Base-by-base conservation (phyloP, 2,113 vertebrate species). In the Meles meles region DNA sequence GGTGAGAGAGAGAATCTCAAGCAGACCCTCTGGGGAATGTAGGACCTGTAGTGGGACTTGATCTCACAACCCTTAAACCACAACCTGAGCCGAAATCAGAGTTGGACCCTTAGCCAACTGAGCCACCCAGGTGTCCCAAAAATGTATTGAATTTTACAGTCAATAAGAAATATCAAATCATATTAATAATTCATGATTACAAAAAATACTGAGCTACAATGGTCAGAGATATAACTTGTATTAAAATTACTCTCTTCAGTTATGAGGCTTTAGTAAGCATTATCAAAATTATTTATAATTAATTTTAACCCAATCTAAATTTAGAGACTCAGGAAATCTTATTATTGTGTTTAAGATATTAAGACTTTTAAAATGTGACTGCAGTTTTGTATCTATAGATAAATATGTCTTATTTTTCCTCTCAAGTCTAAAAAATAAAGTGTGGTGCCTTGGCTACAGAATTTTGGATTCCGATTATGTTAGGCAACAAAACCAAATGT, bases 221-320 rank as follows among this genome's bases (percentile, higher is more conserved):
- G 82, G 42, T 34, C 25, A 86, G 39, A 88, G 20, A 57, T 63
- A 29, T 6, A 63, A 81, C 27, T 61, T 82, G 10, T 29, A 83
- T 72, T 83, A 65, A 94, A 88, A 57, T 65, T 82, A 84, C 29
- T 34, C 49, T 90, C 47, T 77, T 87, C 17, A 67, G 71, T 80
- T 80, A 96, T 82, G n/a, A 79, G 31, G 42, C 20, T 90, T 71
- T 25, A 42, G 15, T 29, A 79, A 39, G 47, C 12, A 83, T 55
- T 76, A 63, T 3, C 31, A 63, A 90, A 77, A 87, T 49, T 86
- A 82, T 0, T 67, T 85, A 8, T 29, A 80, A 88, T 81, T 74
- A 55, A 88, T 85, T 94, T 90, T 92, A 88, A 80, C 14, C 63
- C 18, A 63, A 42, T 79, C 77, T 88, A 94, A 88, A 94, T 49